Evolutionary conservation across 2,888 invertebrate species (phyloP), one percentile per base, ranked within the genome.

Genomic region (Hipparchia sbordonii): DNA sequence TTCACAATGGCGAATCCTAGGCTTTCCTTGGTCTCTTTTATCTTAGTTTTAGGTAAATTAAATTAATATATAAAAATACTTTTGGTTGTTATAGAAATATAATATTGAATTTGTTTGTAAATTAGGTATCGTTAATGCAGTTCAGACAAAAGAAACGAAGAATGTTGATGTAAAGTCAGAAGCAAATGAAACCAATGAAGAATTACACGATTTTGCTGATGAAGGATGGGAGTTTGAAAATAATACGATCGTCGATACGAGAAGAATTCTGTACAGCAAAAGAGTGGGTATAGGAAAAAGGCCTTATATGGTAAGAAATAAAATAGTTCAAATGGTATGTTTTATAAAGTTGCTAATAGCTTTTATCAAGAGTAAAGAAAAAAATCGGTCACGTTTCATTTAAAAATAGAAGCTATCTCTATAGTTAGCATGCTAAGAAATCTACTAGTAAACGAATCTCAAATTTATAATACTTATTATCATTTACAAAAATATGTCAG

Each of bases 221-320:
- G 88, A 84, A n/a, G 84, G 86, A 0, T 91, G 93, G 93, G 88
- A 87, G 57, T 91, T 78, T 65, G 92, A 92, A 76, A 92, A 93
- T 46, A 87, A 79, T 0, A 89, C 88, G 0, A 23, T 75, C 3
- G 85, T 92, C 9, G 92, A 93, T 59, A 84, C 89, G 0, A 88
- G 93, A 76, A 86, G 93, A 76, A 91, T 93, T 56, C 76, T 93
- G 45, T 90, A 89, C 72, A 90, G 92, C 74, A 92, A 88, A 77
- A 83, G 72, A 67, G 88, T 89, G 0, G 72, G 70, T 12, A 78
- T 79, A 54, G 91, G 89, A 2, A 89, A 85, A 70, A 82, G 92
- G 57, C 90, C 92, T 9, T 93, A 93, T 45, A 93, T 93, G 93
- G 93, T 92, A 83, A 79, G 82, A 46, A 13, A 8, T 59, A 5